These are phyloP conservation scores for Sus scrofa DNA, from an alignment of 2,113 vertebrate species.

Conservation along the genomic window T2T-Sscrofa CM000814.6:65596001-65596500, in stretches of 20 bases:
- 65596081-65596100: background rate
- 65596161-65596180: background rate
- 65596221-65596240: rapidly evolving
- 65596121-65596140: background rate
- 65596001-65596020: background rate
- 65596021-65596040: background rate
- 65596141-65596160: background rate
- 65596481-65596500: too few species aligned
- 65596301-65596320: background rate
- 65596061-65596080: background rate
- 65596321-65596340: background rate
- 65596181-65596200: background rate
- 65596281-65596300: background rate
- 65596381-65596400: constrained; percentile 11
- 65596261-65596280: rapidly evolving
- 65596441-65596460: background rate
- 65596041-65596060: background rate
- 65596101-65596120: background rate
- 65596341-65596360: background rate
- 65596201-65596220: rapidly evolving
- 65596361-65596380: background rate
- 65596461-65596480: too few species aligned
- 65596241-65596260: rapidly evolving
- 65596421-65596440: background rate
- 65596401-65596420: constrained; percentile 10